Base-by-base conservation (phyloP, 2,113 vertebrate species). In the Pseudorasbora parva region DNA sequence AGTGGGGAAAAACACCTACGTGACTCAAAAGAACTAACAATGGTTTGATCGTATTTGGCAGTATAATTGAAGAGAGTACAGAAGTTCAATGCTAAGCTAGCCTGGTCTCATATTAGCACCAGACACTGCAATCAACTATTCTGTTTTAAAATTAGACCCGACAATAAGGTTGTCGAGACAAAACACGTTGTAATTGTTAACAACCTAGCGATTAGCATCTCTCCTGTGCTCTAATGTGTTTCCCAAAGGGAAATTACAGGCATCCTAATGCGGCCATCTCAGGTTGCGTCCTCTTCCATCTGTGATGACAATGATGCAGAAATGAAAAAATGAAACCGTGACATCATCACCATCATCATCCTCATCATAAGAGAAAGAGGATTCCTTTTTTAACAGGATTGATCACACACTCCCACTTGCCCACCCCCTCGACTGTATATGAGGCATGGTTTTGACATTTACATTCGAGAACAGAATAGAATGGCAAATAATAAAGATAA, bases 261-360 rank as follows among this genome's bases (percentile, higher is more conserved):
- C 25, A 49, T 79, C 45, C 15, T 47, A 62, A 66, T 49, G 10
- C 21, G 59, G 2, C 25, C 10, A 27, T 79, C 77, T 79, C 59
- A 62, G 33, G 57, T 41, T 23, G 41, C 23, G 59, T 78, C 23
- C 56, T 51, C 41, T 41, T 71, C 19, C 45, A 75, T 66, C 19
- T 23, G 37, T 57, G 23, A 57, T 57, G 75, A 78, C 37, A 43
- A 60, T 23, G 57, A 41, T 51, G 17, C 51, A 41, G 11, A 33
- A 51, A 47, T 62, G 37, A n/a, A 66, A 64, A 37, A 68, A 49
- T n/a, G 19, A 71, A 78, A 60, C 33, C 71, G 82, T 84, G 82
- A 84, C 74, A 84, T 83, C 82, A 64, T 78, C 62, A 69, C 25
- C 72, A 62, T 59, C 75, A 72, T 72, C 69, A 78, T 43, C 19